Evolutionary conservation across 1,140 invertebrate genomes (phyloP).

Genomic region (Apis florea): DNA sequence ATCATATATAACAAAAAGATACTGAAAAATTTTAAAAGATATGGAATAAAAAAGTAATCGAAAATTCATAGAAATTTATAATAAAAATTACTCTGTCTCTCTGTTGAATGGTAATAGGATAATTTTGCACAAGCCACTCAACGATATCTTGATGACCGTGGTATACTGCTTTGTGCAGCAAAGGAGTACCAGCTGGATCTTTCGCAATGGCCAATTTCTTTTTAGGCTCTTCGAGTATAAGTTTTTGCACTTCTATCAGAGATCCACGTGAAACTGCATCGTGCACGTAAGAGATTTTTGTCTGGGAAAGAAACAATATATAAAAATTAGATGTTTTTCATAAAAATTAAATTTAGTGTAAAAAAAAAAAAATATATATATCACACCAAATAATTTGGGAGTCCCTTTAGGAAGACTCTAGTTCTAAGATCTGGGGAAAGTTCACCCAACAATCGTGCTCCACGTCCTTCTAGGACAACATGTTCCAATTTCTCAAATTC

Average conservation of each 20-base stretch:
- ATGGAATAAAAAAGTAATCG: no score
- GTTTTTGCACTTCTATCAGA: conserved; percentile 83
- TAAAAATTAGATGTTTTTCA: background rate
- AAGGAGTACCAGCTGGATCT: conserved; percentile 87
- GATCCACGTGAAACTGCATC: conserved; percentile 86
- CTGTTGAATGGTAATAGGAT: conserved; percentile 86
- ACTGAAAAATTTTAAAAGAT: no score
- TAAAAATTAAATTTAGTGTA: background rate
- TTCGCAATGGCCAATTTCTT: conserved; percentile 85
- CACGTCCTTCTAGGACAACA: conserved; percentile 89
- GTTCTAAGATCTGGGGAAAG: conserved; percentile 84
- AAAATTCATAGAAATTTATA: no score
- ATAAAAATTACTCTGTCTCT: conserved; percentile 87
- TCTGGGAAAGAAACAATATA: conserved; percentile 74
- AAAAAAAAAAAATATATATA: no score
- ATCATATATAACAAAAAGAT: background rate
- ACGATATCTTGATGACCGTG: conserved; percentile 88
- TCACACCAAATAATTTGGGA: conserved; percentile 86
- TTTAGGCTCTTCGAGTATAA: conserved; percentile 81
- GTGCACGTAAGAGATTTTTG: conserved; percentile 85
- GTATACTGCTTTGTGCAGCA: conserved; percentile 90
- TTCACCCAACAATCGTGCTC: conserved; percentile 85
- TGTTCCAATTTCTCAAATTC: conserved; percentile 89
- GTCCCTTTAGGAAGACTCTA: conserved; percentile 84
- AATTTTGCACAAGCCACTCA: conserved; percentile 87